phyloP scores from a whole-genome alignment of 1,140 invertebrate genomes.

The Calycopis cecrops region DNA sequence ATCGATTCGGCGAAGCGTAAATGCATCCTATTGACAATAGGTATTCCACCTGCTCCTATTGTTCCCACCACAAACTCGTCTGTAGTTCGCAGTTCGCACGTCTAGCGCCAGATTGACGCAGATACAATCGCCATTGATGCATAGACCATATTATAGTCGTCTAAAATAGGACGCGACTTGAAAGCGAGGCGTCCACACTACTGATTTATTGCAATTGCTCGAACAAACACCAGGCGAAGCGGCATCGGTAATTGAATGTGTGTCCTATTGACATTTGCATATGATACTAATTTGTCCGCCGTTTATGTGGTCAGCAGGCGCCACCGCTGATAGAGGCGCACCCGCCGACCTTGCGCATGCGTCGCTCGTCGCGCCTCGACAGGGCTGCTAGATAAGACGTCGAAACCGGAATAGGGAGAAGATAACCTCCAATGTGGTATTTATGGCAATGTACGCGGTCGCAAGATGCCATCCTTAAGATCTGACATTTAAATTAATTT shows the following conservation, averaged over 20 bases:
- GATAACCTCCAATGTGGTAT: conserved; percentile 1
- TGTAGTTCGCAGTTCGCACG: too few relatives aligned
- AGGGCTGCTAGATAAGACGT: conserved; percentile 19
- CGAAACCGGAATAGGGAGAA: conserved; percentile 3
- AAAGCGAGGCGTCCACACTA: conserved; percentile 40
- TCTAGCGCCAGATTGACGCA: conserved; percentile 34
- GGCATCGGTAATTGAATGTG: conserved; percentile 30
- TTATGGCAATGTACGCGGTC: neutral
- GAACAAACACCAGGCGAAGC: conserved; percentile 35
- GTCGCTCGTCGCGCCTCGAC: conserved; percentile 37
- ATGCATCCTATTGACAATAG: too few relatives aligned
- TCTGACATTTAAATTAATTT: too few relatives aligned
- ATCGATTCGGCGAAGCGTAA: too few relatives aligned
- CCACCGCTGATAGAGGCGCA: conserved; percentile 51
- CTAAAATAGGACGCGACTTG: conserved; percentile 53
- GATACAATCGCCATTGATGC: conserved; percentile 43
- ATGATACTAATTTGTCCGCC: conserved; percentile 39
- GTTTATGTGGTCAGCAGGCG: conserved; percentile 37
- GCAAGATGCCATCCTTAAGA: neutral
- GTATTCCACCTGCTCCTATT: too few relatives aligned
- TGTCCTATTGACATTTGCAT: conserved; percentile 30
- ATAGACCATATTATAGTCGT: conserved; percentile 34
- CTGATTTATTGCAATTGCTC: conserved; percentile 48
- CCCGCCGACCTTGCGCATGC: conserved; percentile 65
- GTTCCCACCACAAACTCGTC: too few relatives aligned